Percentiles rank a stretch among this genome's conserved stretches.
Evolutionary conservation across 2,113 vertebrate genomes (phyloP).

Genomic region (Arvicanthis niloticus): DNA sequence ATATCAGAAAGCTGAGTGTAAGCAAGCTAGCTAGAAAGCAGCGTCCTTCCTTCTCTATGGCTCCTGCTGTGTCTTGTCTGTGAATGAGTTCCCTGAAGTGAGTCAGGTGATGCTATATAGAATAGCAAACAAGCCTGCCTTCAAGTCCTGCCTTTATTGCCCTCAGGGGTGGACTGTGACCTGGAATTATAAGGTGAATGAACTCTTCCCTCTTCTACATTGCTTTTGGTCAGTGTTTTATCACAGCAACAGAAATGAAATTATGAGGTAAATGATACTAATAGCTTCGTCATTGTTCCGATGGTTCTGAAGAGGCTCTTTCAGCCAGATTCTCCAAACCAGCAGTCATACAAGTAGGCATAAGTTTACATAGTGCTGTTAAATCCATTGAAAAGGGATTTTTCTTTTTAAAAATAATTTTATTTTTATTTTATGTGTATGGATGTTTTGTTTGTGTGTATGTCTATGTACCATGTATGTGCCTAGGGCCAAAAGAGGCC

Average conservation of each 20-base stretch:
- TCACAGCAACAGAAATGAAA: not conserved
- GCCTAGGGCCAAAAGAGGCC: not conserved
- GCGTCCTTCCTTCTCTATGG: not conserved
- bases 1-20: not conserved
- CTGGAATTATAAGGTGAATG: not conserved
- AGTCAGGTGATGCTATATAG: not conserved
- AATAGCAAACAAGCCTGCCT: not conserved
- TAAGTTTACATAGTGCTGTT: slow-evolving; percentile 2
- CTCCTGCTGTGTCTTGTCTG: not conserved
- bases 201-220: not conserved
- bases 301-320: slow-evolving; percentile 10
- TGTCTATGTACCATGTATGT: not conserved
- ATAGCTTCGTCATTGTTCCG: not conserved
- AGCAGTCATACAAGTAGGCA: not conserved
- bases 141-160: not conserved
- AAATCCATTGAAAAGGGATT: slow-evolving; percentile 28
- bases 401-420: slow-evolving; percentile 15
- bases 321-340: not conserved
- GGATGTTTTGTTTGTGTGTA: not conserved
- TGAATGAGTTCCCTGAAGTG: not conserved
- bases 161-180: not conserved
- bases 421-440: not conserved
- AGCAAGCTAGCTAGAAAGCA: not conserved
- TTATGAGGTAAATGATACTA: not conserved
- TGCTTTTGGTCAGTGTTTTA: not conserved